These are phyloP conservation scores for Manduca sexta DNA, from an alignment of 1,140 invertebrate genomes.

Conservation along the genomic window DNA sequence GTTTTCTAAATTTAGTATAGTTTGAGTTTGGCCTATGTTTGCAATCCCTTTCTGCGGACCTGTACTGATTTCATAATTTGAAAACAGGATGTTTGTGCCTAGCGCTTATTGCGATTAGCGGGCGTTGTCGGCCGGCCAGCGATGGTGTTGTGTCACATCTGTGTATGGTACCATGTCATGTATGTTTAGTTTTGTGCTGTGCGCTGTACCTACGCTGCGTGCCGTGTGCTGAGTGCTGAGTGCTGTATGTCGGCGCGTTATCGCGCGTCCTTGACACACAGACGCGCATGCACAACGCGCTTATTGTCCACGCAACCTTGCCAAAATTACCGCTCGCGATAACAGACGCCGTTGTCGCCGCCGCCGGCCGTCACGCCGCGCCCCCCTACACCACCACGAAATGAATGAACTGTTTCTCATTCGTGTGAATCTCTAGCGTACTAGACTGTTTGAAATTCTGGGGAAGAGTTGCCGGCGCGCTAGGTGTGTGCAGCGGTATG, in stretches of 20 bases:
- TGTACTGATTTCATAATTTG: too few relatives aligned
- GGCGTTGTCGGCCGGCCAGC: slow-evolving; percentile 7
- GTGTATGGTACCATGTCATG: too few relatives aligned
- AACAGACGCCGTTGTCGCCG: slow-evolving; percentile 35
- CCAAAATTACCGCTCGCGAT: slow-evolving; percentile 53
- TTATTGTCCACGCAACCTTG: slow-evolving; percentile 66
- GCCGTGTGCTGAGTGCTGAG: not conserved
- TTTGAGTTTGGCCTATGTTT: too few relatives aligned
- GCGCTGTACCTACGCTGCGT: too few relatives aligned
- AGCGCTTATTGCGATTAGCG: not conserved
- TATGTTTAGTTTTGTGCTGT: too few relatives aligned
- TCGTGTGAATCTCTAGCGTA: too few relatives aligned
- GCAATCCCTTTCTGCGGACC: too few relatives aligned
- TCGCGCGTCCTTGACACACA: slow-evolving; percentile 69
- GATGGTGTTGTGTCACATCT: slow-evolving; percentile 24
- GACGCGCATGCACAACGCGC: slow-evolving; percentile 59
- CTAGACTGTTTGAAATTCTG: too few relatives aligned
- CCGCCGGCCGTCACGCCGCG: slow-evolving; percentile 8
- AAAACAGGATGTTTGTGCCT: too few relatives aligned
- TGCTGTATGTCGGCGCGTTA: slow-evolving; percentile 44
- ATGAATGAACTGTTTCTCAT: not conserved
- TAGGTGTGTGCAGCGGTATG: too few relatives aligned
- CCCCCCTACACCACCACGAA: not conserved
- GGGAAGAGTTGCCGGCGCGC: too few relatives aligned
- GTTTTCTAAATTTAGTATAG: too few relatives aligned